Percentiles rank a stretch among this genome's conserved stretches.
Evolutionary conservation across 2,113 vertebrate genomes (phyloP).

Genomic region (Vulpes lagopus): DNA sequence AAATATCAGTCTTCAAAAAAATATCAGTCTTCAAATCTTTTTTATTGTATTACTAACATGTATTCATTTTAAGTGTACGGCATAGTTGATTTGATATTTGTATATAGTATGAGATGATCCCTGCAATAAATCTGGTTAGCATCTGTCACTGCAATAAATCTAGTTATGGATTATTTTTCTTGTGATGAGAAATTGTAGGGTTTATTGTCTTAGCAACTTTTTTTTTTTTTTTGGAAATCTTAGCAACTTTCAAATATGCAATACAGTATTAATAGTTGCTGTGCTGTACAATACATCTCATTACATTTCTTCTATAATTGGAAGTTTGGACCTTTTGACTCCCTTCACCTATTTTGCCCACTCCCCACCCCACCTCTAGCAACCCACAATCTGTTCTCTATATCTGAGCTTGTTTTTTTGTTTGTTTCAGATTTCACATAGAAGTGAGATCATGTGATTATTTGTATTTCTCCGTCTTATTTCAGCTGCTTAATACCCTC

Average conservation of each 20-base stretch:
- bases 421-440: neutral
- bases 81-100: neutral
- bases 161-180: neutral
- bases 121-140: neutral
- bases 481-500: neutral
- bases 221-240: too few species aligned
- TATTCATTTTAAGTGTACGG: neutral
- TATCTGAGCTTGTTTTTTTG: neutral
- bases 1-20: constrained; percentile 21
- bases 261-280: neutral
- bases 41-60: neutral
- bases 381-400: neutral
- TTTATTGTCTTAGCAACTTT: neutral
- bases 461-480: neutral
- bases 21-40: neutral
- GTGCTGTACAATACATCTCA: neutral
- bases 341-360: neutral
- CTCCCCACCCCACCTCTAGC: neutral
- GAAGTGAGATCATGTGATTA: neutral
- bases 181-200: neutral
- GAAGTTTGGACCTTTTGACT: neutral
- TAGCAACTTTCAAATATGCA: neutral
- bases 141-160: neutral
- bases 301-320: neutral
- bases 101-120: neutral